phyloP scores from a whole-genome alignment of 2,113 vertebrate species.

The Pomatostomus ruficeps region DNA sequence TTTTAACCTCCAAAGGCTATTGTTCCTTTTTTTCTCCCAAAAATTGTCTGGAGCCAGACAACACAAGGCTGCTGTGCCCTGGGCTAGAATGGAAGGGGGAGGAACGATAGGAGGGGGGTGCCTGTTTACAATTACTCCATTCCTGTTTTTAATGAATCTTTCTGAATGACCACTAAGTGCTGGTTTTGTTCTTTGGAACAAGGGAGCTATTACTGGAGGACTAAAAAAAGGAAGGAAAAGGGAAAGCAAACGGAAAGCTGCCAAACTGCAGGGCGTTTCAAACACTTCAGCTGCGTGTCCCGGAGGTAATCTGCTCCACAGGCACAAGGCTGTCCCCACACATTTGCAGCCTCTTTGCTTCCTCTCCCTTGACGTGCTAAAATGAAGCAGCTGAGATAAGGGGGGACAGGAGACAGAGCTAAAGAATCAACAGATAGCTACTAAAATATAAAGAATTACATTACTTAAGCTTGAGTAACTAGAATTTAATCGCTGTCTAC shows the following conservation, averaged over 20 bases:
- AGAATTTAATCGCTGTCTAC: neutral
- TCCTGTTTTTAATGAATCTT: conserved; percentile 80
- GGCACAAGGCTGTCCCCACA: conserved; percentile 32
- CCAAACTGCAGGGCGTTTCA: conserved; percentile 69
- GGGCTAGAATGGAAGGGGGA: conserved; percentile 25
- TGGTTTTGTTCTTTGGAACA: conserved; percentile 81
- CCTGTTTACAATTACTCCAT: conserved; percentile 81
- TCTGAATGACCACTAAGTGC: conserved; percentile 79
- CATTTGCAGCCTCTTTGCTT: neutral
- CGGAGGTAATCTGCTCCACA: conserved; percentile 62
- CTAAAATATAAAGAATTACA: neutral
- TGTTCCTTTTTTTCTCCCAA: neutral
- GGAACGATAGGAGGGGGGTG: neutral
- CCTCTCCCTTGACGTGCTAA: neutral
- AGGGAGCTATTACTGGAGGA: conserved; percentile 82
- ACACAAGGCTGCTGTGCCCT: conserved; percentile 45
- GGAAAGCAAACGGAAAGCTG: conserved; percentile 80
- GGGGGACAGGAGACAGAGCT: neutral
- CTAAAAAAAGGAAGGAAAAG: conserved; percentile 81
- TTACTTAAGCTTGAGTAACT: neutral
- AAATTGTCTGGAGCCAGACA: conserved; percentile 51
- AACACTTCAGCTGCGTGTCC: conserved; percentile 62
- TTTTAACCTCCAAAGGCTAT: conserved; percentile 31
- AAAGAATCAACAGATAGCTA: neutral
- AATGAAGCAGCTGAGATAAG: neutral